Conservation (phyloP, 2,797 vertebrate species). For the Notolepis coatsorum region DNA sequence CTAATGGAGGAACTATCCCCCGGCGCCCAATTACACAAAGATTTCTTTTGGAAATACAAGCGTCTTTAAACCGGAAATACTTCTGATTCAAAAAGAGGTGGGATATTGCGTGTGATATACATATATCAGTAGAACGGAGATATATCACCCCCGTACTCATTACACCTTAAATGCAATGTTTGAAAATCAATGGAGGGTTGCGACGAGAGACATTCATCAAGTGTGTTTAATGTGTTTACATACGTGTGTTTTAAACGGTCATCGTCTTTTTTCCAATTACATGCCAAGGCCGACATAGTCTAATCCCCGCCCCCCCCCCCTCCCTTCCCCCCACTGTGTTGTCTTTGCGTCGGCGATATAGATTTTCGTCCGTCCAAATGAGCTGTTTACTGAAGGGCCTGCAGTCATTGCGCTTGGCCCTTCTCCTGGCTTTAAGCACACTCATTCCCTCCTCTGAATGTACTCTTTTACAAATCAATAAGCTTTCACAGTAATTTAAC, state of each 20-base stretch:
- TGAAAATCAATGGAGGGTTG: slow-evolving; percentile 69
- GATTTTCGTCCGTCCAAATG: slow-evolving; percentile 70
- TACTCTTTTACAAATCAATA: slow-evolving; percentile 77
- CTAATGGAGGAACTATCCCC: slow-evolving; percentile 44
- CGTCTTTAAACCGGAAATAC: slow-evolving; percentile 23
- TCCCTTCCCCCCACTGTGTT: slow-evolving; percentile 34
- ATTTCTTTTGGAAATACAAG: slow-evolving; percentile 47
- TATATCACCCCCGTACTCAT: slow-evolving; percentile 53
- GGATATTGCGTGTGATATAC: neutral
- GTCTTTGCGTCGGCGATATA: slow-evolving; percentile 53
- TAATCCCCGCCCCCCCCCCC: too few species aligned
- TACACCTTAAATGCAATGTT: slow-evolving; percentile 59
- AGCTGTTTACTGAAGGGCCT: slow-evolving; percentile 56
- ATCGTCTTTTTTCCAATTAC: slow-evolving; percentile 63
- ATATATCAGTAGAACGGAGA: slow-evolving; percentile 42
- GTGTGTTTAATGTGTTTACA: slow-evolving; percentile 64
- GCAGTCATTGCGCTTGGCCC: slow-evolving; percentile 44
- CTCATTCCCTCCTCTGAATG: slow-evolving; percentile 50
- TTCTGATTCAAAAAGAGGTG: neutral
- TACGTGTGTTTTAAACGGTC: slow-evolving; percentile 36
- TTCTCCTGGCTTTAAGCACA: slow-evolving; percentile 41
- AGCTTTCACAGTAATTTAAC: slow-evolving; percentile 68
- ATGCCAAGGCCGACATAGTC: slow-evolving; percentile 40
- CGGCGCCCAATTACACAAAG: slow-evolving; percentile 62
- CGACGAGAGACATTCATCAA: slow-evolving; percentile 73